These are phyloP conservation scores for Atta cephalotes DNA, from an alignment of 1,140 invertebrate genomes.

Conservation along the genomic window DNA sequence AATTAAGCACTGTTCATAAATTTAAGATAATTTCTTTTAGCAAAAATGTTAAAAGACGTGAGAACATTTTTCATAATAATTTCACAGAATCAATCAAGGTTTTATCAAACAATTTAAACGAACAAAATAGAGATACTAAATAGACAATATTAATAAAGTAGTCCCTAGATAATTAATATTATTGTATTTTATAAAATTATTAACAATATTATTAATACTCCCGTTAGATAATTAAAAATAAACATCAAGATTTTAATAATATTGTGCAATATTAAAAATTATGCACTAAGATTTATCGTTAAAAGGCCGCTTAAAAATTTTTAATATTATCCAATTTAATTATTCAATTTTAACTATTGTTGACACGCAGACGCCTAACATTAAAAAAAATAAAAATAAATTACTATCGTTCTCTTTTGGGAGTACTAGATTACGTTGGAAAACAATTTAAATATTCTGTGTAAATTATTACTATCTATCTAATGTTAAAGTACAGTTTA, in stretches of 20 bases:
- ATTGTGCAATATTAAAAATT: too few relatives aligned
- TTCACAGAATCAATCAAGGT: background rate
- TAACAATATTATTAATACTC: too few relatives aligned
- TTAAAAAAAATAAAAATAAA: background rate
- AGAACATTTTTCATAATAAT: background rate
- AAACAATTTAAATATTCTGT: background rate
- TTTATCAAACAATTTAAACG: background rate
- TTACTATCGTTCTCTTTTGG: background rate
- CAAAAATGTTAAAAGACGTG: background rate
- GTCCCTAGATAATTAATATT: too few relatives aligned
- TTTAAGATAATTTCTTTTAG: background rate
- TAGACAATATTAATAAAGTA: background rate
- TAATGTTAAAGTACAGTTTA: background rate
- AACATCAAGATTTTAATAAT: too few relatives aligned
- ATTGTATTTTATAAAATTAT: too few relatives aligned
- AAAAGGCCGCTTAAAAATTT: background rate
- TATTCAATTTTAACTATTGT: background rate
- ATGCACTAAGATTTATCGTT: too few relatives aligned
- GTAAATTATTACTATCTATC: background rate
- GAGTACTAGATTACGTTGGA: background rate
- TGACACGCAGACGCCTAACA: background rate
- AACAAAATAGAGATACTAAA: background rate
- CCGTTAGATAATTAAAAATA: too few relatives aligned
- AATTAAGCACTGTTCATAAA: background rate
- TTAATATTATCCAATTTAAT: background rate